Conservation (phyloP, 2,113 vertebrate species). For the Anhinga rufa region DNA sequence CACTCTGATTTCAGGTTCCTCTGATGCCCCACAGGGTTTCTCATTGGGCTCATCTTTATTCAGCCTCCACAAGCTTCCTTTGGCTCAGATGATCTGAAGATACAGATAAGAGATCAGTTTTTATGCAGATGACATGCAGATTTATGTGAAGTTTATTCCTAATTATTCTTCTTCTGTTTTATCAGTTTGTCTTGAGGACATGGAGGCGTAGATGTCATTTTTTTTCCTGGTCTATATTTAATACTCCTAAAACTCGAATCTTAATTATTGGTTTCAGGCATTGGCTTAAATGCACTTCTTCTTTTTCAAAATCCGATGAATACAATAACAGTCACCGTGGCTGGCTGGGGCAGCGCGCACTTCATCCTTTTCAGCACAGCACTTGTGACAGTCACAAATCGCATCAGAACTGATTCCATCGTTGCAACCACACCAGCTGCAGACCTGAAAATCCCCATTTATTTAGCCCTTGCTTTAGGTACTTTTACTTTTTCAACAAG, state of each 20-base stretch:
- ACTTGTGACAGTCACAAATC: neutral
- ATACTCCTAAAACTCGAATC: neutral
- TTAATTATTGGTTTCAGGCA: neutral
- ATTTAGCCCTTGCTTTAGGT: neutral
- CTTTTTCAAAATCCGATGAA: neutral
- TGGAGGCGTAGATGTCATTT: neutral
- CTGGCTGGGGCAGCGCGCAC: neutral
- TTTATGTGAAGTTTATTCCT: conserved; percentile 16
- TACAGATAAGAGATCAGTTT: neutral
- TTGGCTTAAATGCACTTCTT: neutral
- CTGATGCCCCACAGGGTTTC: neutral
- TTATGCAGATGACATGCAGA: conserved; percentile 31
- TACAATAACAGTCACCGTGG: neutral
- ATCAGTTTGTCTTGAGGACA: neutral
- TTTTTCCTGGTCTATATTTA: neutral
- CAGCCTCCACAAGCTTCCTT: neutral
- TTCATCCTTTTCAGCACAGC: neutral
- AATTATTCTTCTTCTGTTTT: conserved; percentile 10
- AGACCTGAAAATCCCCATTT: neutral
- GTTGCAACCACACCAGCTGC: neutral
- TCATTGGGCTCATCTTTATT: neutral
- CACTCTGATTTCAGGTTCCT: neutral
- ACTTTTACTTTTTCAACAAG: neutral
- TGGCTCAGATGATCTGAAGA: neutral
- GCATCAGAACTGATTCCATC: neutral